A percentile compares a stretch with the other conserved stretches of the same genome.
Conservation (phyloP, 2,888 invertebrate species). For the Platycheirus albimanus region DNA sequence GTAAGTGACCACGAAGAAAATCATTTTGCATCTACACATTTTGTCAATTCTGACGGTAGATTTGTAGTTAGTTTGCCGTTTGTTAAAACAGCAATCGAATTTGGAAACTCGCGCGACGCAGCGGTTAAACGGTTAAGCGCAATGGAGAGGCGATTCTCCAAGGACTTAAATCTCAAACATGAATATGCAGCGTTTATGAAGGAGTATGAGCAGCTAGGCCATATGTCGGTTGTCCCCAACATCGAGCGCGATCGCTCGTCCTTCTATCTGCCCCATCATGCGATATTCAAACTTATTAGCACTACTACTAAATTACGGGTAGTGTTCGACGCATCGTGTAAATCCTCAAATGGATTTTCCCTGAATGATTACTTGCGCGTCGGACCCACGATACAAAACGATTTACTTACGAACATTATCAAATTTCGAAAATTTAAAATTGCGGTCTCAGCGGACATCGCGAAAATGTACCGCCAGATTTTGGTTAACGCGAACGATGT, state of each 20-base stretch:
- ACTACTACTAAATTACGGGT: not conserved
- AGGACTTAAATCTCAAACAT: not conserved
- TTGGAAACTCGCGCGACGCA: conserved; percentile 2
- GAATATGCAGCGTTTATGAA: not conserved
- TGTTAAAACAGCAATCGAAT: not conserved
- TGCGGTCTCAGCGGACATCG: conserved; percentile 34
- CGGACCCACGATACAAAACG: conserved; percentile 23
- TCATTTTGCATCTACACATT: conserved; percentile 26
- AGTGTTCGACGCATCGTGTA: conserved; percentile 24
- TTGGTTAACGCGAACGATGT: conserved; percentile 3
- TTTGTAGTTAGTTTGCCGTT: conserved; percentile 1
- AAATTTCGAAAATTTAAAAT: conserved; percentile 24
- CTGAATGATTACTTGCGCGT: conserved; percentile 37
- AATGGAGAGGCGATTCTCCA: conserved; percentile 6
- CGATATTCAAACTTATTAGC: conserved; percentile 13
- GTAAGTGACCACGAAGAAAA: conserved; percentile 35
- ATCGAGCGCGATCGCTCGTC: not conserved
- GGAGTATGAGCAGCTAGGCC: not conserved
- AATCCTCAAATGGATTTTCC: conserved; percentile 17
- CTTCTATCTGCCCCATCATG: conserved; percentile 24
- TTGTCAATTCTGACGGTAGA: conserved; percentile 18
- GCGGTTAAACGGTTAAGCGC: not conserved
- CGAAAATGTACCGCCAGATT: conserved; percentile 34
- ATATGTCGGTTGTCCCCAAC: not conserved
- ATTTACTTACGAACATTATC: conserved; percentile 6